Evolutionary conservation across 2,797 vertebrate species (phyloP).

Genomic region (Acanthopagrus latus): DNA sequence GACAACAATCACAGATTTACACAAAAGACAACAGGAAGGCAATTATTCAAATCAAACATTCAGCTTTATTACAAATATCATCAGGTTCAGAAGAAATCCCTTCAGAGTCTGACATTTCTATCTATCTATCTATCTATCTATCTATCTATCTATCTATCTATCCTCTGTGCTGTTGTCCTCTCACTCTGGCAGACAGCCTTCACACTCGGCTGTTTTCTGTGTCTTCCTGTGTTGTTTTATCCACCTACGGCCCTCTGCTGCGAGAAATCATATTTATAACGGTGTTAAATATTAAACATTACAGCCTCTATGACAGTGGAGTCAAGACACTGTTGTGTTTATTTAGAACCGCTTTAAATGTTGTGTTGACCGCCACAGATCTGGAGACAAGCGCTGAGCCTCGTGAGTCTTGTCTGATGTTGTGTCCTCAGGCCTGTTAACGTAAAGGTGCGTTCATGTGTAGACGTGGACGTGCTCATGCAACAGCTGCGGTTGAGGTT

Average conservation of each 20-base stretch:
- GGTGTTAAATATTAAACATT: conserved; percentile 33
- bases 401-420: neutral
- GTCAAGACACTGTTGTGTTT: neutral
- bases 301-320: neutral
- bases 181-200: conserved; percentile 22
- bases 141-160: conserved; percentile 23
- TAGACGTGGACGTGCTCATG: neutral
- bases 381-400: neutral
- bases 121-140: neutral
- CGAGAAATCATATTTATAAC: conserved; percentile 62
- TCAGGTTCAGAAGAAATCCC: neutral
- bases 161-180: conserved; percentile 11
- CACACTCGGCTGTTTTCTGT: conserved; percentile 43
- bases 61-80: neutral
- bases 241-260: conserved; percentile 66
- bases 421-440: neutral
- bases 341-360: neutral
- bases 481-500: no score
- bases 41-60: conserved; percentile 5
- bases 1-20: conserved; percentile 32
- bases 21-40: neutral
- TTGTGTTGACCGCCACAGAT: neutral
- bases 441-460: no score
- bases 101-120: neutral
- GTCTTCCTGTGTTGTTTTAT: conserved; percentile 50